Conservation (phyloP, 2,797 vertebrate species). For the Micromesistius poutassou region DNA sequence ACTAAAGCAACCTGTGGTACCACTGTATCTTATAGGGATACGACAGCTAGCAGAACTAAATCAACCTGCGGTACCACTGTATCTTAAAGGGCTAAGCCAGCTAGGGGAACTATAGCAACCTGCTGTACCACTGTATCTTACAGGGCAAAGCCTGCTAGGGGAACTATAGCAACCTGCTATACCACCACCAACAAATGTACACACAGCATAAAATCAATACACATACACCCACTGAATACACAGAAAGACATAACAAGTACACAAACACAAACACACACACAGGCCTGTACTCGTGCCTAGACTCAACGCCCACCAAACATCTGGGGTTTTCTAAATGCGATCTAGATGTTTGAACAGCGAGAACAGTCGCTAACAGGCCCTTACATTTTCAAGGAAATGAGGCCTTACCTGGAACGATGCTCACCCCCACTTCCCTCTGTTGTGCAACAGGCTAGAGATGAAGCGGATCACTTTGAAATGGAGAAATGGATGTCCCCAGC, state of each 20-base stretch:
- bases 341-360: too few relatives aligned
- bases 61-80: not conserved
- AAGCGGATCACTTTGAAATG: too few relatives aligned
- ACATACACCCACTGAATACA: not conserved
- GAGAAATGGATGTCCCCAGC: too few relatives aligned
- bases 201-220: not conserved
- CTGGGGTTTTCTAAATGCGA: too few relatives aligned
- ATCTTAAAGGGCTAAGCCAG: not conserved
- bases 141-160: not conserved
- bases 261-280: slow-evolving; percentile 23
- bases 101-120: too few relatives aligned
- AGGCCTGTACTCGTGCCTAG: not conserved
- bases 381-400: too few relatives aligned
- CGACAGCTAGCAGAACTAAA: not conserved
- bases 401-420: too few relatives aligned
- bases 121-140: slow-evolving; percentile 13
- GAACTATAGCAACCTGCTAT: not conserved
- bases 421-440: too few relatives aligned
- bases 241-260: not conserved
- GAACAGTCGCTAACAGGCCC: too few relatives aligned
- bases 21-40: slow-evolving; percentile 15
- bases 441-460: too few relatives aligned
- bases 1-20: too few relatives aligned
- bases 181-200: not conserved
- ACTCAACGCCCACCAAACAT: slow-evolving; percentile 11